phyloP scores from a whole-genome alignment of 2,797 vertebrate genomes.

The Myotis pilosus region DNA sequence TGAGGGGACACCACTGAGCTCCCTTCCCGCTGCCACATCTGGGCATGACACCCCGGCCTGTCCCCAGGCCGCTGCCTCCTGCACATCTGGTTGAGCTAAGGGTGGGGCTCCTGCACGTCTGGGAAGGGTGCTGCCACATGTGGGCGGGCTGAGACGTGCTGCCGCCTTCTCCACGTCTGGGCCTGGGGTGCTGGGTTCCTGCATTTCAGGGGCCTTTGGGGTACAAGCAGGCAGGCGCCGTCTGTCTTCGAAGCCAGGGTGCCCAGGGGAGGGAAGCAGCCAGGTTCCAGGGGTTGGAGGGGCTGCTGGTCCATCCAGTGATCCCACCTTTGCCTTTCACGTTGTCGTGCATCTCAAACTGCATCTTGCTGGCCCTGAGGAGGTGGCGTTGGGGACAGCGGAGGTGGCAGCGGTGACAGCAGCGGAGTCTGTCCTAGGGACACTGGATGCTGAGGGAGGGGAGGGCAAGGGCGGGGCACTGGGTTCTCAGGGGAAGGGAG shows the following conservation, averaged over 20 bases:
- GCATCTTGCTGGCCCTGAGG: slow-evolving; percentile 73
- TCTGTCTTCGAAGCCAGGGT: slow-evolving; percentile 47
- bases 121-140: not conserved
- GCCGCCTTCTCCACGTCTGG: slow-evolving; percentile 35
- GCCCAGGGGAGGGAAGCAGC: slow-evolving; percentile 65
- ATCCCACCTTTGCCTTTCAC: slow-evolving; percentile 80
- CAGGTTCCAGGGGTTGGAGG: slow-evolving; percentile 16
- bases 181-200: slow-evolving; percentile 16
- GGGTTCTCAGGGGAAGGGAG: slow-evolving; percentile 19
- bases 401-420: slow-evolving; percentile 19
- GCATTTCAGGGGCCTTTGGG: slow-evolving; percentile 49
- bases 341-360: slow-evolving; percentile 78
- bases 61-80: slow-evolving; percentile 8
- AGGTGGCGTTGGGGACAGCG: slow-evolving; percentile 23
- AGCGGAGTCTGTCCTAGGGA: slow-evolving; percentile 47
- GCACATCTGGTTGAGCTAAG: not conserved
- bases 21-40: not conserved
- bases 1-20: not conserved
- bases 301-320: slow-evolving; percentile 38
- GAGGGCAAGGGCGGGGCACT: slow-evolving; percentile 46
- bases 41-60: not conserved
- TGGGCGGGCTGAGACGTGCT: not conserved
- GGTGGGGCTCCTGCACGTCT: not conserved
- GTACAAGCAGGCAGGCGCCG: slow-evolving; percentile 17
- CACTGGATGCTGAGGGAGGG: slow-evolving; percentile 40